Base-by-base conservation (phyloP, 2,113 vertebrate species). In the Microtus ochrogaster region DNA sequence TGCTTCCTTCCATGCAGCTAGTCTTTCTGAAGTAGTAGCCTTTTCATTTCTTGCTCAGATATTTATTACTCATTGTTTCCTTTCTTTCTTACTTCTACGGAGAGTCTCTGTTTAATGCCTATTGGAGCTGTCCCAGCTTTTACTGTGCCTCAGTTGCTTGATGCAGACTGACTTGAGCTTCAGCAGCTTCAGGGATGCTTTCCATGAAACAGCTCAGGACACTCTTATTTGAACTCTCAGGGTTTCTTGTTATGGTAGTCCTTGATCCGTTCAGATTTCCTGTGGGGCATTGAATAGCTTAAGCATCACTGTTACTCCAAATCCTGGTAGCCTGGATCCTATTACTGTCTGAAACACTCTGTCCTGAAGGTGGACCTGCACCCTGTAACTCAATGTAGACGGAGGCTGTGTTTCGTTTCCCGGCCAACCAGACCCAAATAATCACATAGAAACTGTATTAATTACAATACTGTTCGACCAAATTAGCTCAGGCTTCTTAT, bases 241-340 rank as follows among this genome's bases (percentile, higher is more conserved):
- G 30, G 33, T 4, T 70, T 19, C 41, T 41, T 26, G 13, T 11
- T 41, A 63, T 63, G 81, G n/a, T 7, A 2, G 26, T 47, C 55
- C 26, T 8, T 49, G 7, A 12, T 39, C 61, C 66, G 4, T 63
- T 39, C 11, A 19, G 78, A 5, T 24, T 7, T 44, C 10, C 49
- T 33, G 17, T 3, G 8, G 10, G 19, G 49, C 7, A 2, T 5
- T 33, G 66, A 0, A 4, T 33, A 22, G 30, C 47, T 14, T 33
- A 30, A 22, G 7, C 39, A 49, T 41, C 22, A 9, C 11, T 33
- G 21, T 28, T 30, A 41, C 1, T 44, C 22, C 4, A 13, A 24
- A 5, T 7, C 5, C 2, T 36, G 12, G 0, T 0, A 84, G 41
- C 41, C 24, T 19, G 41, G 28, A 7, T 14, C 55, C 47, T 41